Evolutionary conservation across 2,113 vertebrate species (phyloP), one percentile per base, ranked within the genome.

Genomic region (Porphyrio hochstetteri): DNA sequence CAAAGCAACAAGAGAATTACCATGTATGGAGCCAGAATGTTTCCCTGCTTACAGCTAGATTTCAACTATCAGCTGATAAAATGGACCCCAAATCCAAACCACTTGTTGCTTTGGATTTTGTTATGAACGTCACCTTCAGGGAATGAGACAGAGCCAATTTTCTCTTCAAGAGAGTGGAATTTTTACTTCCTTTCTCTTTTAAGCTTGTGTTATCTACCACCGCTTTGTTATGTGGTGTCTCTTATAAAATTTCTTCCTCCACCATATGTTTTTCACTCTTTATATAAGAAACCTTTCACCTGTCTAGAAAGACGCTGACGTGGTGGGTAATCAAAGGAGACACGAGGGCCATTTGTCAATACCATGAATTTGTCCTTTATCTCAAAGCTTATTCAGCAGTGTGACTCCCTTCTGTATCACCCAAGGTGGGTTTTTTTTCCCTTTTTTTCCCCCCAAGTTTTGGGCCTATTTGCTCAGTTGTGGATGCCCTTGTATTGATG

Each of bases 11-110:
- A 55, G 76, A 67, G 71, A 52, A 16, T 18, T 35, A 28, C 82
- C 78, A 33, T n/a, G 91, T 93, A 35, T 70, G 63, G 82, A 91
- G 79, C 56, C 89, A 92, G 67, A 74, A 83, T 5, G 90, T 75
- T 95, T 92, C 90, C 80, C 93, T 96, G 84, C 87, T 74, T 81
- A 53, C 23, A 92, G 91, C 33, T 40, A 64, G 84, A 84, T 78
- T 88, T 92, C 77, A 95, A 0, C 70, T 86, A 33, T 96, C 94
- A 95, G 87, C 88, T 83, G 95, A 90, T 96, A 96, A 96, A 97
- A 96, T 90, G 90, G 88, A 70, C 60, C 46, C 72, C 90, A 96
- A 96, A 96, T 92, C 68, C 87, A 96, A 97, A 95, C 93, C 95
- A 95, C 92, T 96, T 90, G 82, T 63, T 94, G 71, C 72, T 60